Base-by-base conservation (phyloP, 2,113 vertebrate species). In the Paraplagusia blochii region DNA sequence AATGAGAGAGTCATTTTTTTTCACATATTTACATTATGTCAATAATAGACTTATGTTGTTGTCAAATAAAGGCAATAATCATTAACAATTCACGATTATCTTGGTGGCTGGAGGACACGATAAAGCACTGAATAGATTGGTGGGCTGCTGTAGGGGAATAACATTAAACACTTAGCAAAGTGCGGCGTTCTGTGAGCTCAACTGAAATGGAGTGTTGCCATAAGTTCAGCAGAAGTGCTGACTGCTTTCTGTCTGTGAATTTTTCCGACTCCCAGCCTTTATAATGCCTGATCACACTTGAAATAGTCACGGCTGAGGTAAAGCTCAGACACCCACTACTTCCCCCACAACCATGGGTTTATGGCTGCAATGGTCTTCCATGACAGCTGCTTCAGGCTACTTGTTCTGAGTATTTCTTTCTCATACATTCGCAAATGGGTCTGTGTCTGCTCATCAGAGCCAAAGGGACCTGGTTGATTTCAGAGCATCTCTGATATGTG, bases 251-350 rank as follows among this genome's bases (percentile, higher is more conserved):
- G 51, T 47, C 19, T 40, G 40, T 58, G 46, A 40, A 22, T 60
- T 74, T 71, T 45, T 65, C 46, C 57, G 72, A 78, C 69, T 69
- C 74, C 76, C 47, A 15, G 64, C 19, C 35, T 70, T n/a, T 17
- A 35, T 55, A 66, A 66, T 53, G 72, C 48, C 60, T 74, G 65
- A 66, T 79, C 65, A 53, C 58, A 53, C 53, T 47, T 15, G 15
- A 33, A 36, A 53, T 68, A 76, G 43, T 58, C 58, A 22, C 2
- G 33, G 38, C 61, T 55, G 66, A 68, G 16, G 44, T 48, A 44
- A 60, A 62, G 71, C 53, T 63, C 44, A n/a, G 11, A 46, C 16
- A 11, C 44, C 17, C 44, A 46, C 44, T 29, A 15, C 8, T 16
- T 10, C 44, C 1, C 49, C 35, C 48, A 35, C 33, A 50, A 46